These are phyloP conservation scores for Theodoxus fluviatilis DNA, from an alignment of 2,888 invertebrate genomes.

Conservation along the genomic window DNA sequence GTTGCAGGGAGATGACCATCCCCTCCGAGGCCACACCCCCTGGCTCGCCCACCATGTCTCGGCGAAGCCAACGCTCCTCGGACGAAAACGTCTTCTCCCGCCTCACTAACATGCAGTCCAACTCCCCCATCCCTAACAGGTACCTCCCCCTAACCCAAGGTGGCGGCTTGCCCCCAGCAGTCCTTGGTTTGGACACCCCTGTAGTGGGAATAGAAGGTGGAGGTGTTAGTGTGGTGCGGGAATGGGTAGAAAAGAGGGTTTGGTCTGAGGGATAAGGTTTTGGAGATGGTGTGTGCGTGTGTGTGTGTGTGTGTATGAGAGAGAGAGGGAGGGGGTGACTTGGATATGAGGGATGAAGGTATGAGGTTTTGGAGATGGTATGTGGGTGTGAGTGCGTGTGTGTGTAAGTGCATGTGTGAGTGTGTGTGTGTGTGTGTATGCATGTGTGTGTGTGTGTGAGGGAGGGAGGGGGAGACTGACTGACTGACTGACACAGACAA, in stretches of 20 bases:
- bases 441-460: not conserved
- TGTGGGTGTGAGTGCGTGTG: too few relatives aligned
- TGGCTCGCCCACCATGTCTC: constrained; percentile 69
- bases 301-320: not conserved
- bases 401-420: too few relatives aligned
- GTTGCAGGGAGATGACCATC: too few relatives aligned
- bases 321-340: not conserved
- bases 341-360: too few relatives aligned
- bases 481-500: too few relatives aligned
- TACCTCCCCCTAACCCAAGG: constrained; percentile 28
- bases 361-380: too few relatives aligned
- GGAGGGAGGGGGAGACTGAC: too few relatives aligned
- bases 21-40: constrained; percentile 69
- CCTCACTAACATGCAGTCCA: constrained; percentile 68
- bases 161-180: too few relatives aligned
- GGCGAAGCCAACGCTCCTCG: constrained; percentile 56
- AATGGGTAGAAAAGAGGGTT: too few relatives aligned
- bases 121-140: constrained; percentile 42
- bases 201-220: too few relatives aligned
- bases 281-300: not conserved
- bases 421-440: not conserved
- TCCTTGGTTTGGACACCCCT: too few relatives aligned
- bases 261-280: not conserved
- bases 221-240: too few relatives aligned
- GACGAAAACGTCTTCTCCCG: constrained; percentile 81